A percentile compares a stretch with the other conserved stretches of the same genome.
These are phyloP conservation scores for Sclerurus mexicanus DNA, from an alignment of 2,113 vertebrate species.

Conservation along the genomic window DNA sequence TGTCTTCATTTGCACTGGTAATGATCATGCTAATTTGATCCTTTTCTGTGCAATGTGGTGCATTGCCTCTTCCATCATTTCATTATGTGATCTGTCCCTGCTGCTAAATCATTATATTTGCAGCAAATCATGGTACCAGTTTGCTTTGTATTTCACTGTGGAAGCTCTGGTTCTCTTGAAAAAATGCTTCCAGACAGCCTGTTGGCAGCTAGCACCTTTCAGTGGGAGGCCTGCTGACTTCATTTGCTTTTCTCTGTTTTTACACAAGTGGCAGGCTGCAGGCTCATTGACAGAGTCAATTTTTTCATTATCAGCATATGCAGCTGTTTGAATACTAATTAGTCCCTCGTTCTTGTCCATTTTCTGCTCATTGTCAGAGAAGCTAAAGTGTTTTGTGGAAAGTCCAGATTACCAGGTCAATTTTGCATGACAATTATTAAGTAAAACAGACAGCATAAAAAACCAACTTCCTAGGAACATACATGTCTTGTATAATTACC, in stretches of 20 bases:
- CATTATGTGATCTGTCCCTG: neutral
- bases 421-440: neutral
- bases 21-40: neutral
- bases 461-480: neutral
- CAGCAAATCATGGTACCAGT: neutral
- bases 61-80: neutral
- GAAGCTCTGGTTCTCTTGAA: neutral
- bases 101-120: neutral
- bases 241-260: neutral
- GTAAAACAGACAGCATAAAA: neutral
- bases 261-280: neutral
- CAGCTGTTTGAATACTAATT: neutral
- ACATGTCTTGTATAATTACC: neutral
- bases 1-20: neutral
- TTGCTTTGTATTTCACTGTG: neutral
- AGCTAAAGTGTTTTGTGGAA: neutral
- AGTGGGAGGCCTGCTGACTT: neutral
- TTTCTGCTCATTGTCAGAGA: neutral
- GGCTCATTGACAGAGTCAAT: neutral
- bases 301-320: neutral
- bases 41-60: neutral
- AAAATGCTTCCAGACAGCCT: neutral
- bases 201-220: neutral
- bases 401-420: neutral
- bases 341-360: neutral